Percentiles rank a stretch among this genome's conserved stretches.
Conservation (phyloP, 2,888 invertebrate species). For the Apotomis betuletana region DNA sequence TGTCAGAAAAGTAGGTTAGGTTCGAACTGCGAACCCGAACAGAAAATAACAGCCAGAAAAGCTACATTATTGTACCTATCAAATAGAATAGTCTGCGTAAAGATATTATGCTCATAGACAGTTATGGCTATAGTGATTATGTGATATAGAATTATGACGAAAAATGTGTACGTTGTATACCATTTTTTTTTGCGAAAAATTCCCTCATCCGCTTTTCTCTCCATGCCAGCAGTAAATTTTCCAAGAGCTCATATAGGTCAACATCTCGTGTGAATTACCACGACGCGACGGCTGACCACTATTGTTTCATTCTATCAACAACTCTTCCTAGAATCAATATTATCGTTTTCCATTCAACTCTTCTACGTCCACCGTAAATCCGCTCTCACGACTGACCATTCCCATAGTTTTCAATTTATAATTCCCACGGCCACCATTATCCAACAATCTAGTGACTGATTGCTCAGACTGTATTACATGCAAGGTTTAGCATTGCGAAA, state of each 20-base stretch:
- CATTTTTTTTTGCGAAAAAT: too few species aligned
- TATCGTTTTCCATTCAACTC: conserved; percentile 52
- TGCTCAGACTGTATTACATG: conserved; percentile 42
- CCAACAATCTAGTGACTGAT: conserved; percentile 45
- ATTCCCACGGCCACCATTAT: conserved; percentile 66
- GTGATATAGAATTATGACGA: too few species aligned
- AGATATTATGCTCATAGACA: too few species aligned
- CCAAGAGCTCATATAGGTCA: conserved; percentile 12
- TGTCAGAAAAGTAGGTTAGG: too few species aligned
- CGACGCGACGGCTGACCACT: not conserved
- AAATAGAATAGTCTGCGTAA: too few species aligned
- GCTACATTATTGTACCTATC: too few species aligned
- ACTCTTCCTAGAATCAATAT: conserved; percentile 45
- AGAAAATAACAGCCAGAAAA: too few species aligned
- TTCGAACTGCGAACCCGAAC: too few species aligned
- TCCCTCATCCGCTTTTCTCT: not conserved
- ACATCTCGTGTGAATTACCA: conserved; percentile 3
- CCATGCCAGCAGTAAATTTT: not conserved
- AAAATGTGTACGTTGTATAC: too few species aligned
- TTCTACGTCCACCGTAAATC: conserved; percentile 45
- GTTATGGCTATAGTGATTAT: too few species aligned
- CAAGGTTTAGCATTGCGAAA: conserved; percentile 38
- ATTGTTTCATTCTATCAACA: conserved; percentile 26
- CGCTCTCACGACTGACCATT: conserved; percentile 64
- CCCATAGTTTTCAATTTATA: conserved; percentile 64